phyloP scores from a whole-genome alignment of 23 tunicate genomes.

The Trididemnum clinides region DNA sequence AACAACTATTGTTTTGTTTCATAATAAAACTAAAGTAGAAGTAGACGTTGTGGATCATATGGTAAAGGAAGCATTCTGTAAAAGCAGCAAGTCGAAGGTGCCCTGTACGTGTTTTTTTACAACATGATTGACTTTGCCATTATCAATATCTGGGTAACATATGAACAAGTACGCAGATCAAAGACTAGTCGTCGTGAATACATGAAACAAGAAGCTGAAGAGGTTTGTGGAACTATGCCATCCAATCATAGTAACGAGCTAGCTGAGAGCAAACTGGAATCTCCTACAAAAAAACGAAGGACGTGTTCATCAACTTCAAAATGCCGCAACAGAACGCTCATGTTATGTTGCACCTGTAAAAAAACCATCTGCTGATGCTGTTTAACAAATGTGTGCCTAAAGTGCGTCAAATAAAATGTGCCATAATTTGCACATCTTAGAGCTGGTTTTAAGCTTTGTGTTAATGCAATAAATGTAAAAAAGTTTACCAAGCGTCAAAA shows the following conservation, averaged over 20 bases:
- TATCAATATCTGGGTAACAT: slow-evolving; percentile 8
- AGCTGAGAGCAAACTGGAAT: neutral
- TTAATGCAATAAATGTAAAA: too few relatives aligned
- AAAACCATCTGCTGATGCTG: too few relatives aligned
- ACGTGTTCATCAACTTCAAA: slow-evolving; percentile 9
- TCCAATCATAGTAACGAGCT: neutral
- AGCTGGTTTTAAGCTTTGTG: too few relatives aligned
- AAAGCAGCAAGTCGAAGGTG: too few relatives aligned
- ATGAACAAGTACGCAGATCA: neutral
- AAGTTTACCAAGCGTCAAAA: too few relatives aligned
- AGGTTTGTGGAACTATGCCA: slow-evolving; percentile 5
- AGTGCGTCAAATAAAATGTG: too few relatives aligned
- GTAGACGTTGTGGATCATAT: slow-evolving; percentile 15
- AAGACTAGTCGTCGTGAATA: slow-evolving; percentile 23
- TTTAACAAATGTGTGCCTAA: too few relatives aligned
- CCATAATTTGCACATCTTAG: too few relatives aligned
- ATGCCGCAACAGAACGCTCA: slow-evolving; percentile 4
- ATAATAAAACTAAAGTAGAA: too few relatives aligned
- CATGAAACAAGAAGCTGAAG: slow-evolving; percentile 4
- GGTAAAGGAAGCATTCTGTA: slow-evolving; percentile 12
- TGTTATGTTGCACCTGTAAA: neutral
- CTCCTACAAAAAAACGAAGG: slow-evolving; percentile 6
- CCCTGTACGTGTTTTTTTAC: slow-evolving; percentile 10
- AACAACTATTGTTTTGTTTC: neutral
- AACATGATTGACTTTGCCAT: neutral